Percentiles rank a stretch among this genome's conserved stretches.
Conservation (phyloP, 2,113 vertebrate species). For the Myocastor coypus region DNA sequence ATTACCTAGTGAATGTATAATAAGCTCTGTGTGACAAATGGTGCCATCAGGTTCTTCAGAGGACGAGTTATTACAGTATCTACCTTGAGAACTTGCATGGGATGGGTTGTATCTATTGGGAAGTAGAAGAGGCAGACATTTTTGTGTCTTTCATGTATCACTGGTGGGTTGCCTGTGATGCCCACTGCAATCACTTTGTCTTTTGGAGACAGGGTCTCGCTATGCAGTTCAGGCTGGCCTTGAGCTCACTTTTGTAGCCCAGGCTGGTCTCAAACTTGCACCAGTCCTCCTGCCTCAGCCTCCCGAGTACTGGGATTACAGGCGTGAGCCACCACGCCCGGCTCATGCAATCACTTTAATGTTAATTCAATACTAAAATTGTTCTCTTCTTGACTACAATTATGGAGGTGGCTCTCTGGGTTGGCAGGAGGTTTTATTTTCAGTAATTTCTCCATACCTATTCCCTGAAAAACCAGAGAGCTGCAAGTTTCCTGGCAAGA, state of each 20-base stretch:
- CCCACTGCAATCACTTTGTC: too few species aligned
- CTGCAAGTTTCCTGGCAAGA: neutral
- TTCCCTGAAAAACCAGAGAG: constrained; percentile 10
- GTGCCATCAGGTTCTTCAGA: neutral
- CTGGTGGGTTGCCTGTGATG: neutral
- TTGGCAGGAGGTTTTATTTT: constrained; percentile 4
- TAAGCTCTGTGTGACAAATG: neutral
- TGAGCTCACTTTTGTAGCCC: too few species aligned
- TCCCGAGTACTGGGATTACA: too few species aligned
- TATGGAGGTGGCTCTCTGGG: neutral
- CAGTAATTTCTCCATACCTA: neutral
- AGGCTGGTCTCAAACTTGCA: too few species aligned
- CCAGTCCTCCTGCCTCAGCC: too few species aligned
- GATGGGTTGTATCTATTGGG: neutral
- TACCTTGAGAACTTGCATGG: neutral
- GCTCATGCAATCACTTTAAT: too few species aligned
- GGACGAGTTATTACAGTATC: neutral
- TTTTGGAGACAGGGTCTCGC: too few species aligned
- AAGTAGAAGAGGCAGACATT: neutral
- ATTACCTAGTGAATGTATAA: neutral
- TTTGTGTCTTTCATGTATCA: neutral
- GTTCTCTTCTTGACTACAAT: neutral
- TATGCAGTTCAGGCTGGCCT: too few species aligned
- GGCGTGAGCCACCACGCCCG: too few species aligned
- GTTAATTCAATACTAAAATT: neutral